phyloP scores from a whole-genome alignment of 2,113 vertebrate species.

The Apus apus region DNA sequence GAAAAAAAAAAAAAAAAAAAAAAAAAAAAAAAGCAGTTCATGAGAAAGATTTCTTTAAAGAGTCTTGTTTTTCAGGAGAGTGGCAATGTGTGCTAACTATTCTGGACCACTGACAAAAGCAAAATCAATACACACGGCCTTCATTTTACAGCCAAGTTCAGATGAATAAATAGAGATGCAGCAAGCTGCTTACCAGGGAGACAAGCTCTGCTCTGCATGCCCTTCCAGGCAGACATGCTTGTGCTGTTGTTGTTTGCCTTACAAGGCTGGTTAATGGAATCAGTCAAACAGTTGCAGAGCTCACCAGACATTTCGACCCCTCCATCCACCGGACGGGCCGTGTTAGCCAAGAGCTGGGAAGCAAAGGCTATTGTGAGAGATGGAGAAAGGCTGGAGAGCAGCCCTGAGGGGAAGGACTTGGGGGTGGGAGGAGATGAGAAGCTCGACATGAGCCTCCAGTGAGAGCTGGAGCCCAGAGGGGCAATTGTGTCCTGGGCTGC shows the following conservation, averaged over 20 bases:
- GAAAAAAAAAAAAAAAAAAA: no score
- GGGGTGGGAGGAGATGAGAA: no score
- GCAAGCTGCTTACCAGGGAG: constrained; percentile 52
- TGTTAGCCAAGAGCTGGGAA: not conserved
- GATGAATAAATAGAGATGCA: constrained; percentile 57
- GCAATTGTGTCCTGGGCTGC: no score
- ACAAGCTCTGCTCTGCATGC: not conserved
- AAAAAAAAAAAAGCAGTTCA: not conserved
- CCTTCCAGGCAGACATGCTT: constrained; percentile 16
- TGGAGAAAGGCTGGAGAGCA: not conserved
- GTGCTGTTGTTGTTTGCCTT: constrained; percentile 4
- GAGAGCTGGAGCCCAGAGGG: no score
- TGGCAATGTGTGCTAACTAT: constrained; percentile 74
- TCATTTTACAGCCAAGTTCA: constrained; percentile 62
- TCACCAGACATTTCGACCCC: not conserved
- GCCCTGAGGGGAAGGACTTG: no score
- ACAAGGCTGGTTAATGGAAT: not conserved
- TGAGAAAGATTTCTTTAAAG: constrained; percentile 55
- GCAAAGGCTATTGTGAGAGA: not conserved
- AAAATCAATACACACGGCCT: constrained; percentile 72
- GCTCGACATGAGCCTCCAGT: no score
- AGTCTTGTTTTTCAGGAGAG: constrained; percentile 71
- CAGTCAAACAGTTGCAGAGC: not conserved
- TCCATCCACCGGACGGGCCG: not conserved
- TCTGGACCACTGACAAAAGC: constrained; percentile 75